These are phyloP conservation scores for Acrocephalus kingi DNA, from an alignment of 2,113 vertebrate genomes.

Conservation along the genomic window DNA sequence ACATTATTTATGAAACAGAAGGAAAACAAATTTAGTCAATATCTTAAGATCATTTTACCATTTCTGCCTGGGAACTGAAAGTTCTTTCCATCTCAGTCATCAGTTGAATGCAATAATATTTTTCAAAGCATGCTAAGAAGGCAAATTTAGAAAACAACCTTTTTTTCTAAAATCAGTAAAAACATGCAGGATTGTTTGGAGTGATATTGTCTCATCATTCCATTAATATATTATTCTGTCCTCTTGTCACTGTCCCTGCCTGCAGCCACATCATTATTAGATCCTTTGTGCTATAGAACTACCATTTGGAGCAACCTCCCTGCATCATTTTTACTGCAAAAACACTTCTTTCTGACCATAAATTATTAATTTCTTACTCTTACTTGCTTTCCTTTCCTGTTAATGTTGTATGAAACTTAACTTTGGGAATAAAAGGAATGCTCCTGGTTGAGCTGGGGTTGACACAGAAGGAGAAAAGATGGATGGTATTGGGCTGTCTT, in stretches of 20 bases:
- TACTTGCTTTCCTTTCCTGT: neutral
- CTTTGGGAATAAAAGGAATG: neutral
- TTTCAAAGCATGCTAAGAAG: neutral
- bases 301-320: neutral
- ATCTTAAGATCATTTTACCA: neutral
- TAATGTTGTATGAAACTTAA: neutral
- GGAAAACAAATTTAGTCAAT: neutral
- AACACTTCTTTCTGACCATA: neutral
- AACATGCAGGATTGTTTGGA: neutral
- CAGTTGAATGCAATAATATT: neutral
- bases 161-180: neutral
- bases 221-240: neutral
- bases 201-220: neutral
- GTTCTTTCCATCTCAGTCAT: neutral
- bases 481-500: neutral
- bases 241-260: neutral
- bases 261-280: neutral
- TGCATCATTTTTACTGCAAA: neutral
- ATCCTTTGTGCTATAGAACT: neutral
- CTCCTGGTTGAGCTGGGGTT: neutral
- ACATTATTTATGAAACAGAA: slow-evolving; percentile 16
- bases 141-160: neutral
- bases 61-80: neutral
- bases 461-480: neutral
- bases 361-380: neutral